Evolutionary conservation across 1,140 invertebrate genomes (phyloP), one percentile per base, ranked within the genome.

Genomic region (Eulimnadia texana): DNA sequence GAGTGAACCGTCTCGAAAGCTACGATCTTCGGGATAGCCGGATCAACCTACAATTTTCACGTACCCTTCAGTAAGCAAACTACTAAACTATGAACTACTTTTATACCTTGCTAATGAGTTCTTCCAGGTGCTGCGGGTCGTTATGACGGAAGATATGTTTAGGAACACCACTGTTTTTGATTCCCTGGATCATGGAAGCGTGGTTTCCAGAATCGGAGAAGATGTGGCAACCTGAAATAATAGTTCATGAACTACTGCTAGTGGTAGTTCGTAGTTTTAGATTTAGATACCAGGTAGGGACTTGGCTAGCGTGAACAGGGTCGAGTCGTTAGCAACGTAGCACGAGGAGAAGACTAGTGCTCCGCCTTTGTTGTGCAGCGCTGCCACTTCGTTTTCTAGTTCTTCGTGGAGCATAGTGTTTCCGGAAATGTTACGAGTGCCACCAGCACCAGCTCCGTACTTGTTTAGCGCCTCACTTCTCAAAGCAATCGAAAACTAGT

Each of bases 1-100:
- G 93, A 98, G 82, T 98, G 93, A n/a, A 99, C 94, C 20, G 94
- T 98, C 79, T 98, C 95, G 78, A 99, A 98, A 23, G 93, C 94
- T 27, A 98, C 93, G 70, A 99, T 93, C 75, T 98, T 99, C 0
- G 95, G 94, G 13, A 84, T 73, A 57, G 74, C 76, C 53, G 77
- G 78, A 68, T 90, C 86, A 2, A 93, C 6, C 33, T 42, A 16
- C 33, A 42, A 42, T 9, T 42, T 42, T 42, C 6, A 6, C 33
- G 16, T 42, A n/a, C n/a, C n/a, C n/a, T n/a, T n/a, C n/a, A n/a
- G n/a, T n/a, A n/a, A n/a, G n/a, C n/a, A n/a, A n/a, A n/a, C n/a
- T n/a, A n/a, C n/a, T n/a, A n/a, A n/a, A n/a, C n/a, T n/a, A n/a
- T n/a, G n/a, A n/a, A n/a, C n/a, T n/a, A n/a, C n/a, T n/a, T n/a